Evolutionary conservation across 2,797 vertebrate species (phyloP), one percentile per base, ranked within the genome.

Genomic region (Aselliscus stoliczkanus): DNA sequence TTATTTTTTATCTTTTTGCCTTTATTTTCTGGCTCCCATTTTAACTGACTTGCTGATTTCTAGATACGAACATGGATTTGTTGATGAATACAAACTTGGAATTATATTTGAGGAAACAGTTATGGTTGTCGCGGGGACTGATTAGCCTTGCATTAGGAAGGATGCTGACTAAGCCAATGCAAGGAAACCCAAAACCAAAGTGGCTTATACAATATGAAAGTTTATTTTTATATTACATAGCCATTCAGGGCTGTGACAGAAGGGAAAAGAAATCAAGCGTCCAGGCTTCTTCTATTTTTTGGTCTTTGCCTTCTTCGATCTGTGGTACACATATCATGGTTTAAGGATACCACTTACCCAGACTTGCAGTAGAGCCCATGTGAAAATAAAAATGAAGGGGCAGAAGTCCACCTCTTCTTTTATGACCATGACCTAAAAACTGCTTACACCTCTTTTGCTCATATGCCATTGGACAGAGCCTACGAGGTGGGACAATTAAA

Each of bases 121-220:
- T 88, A 73, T 56, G 80, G 90, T 96, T 97, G 96, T 90, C 88
- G 97, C 89, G 96, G 70, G 47, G 34, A 97, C 65, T 23, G 2
- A 37, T 80, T 88, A 76, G 17, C 15, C 34, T 64, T 65, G 29
- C 39, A 9, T 64, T 37, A 25, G 21, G 76, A 42, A 77, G n/a
- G 20, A 70, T 75, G 15, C 44, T 93, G n/a, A 79, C 62, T 44
- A 58, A 17, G 25, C 0, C 47, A 72, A 34, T 86, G 14, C 64
- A 72, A 70, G 7, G 7, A 92, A 25, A 47, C 18, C 31, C 39
- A 1, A 23, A 69, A 62, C 18, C 18, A 34, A 34, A 69, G 11
- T 31, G 70, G 20, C 3, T 87, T 54, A 56, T 31, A 50, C 0
- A 62, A 9, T 7, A 87, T 0, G 27, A 52, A 79, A 25, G 17